phyloP scores from a whole-genome alignment of 2,797 vertebrate species.

The Sciaenops ocellatus region DNA sequence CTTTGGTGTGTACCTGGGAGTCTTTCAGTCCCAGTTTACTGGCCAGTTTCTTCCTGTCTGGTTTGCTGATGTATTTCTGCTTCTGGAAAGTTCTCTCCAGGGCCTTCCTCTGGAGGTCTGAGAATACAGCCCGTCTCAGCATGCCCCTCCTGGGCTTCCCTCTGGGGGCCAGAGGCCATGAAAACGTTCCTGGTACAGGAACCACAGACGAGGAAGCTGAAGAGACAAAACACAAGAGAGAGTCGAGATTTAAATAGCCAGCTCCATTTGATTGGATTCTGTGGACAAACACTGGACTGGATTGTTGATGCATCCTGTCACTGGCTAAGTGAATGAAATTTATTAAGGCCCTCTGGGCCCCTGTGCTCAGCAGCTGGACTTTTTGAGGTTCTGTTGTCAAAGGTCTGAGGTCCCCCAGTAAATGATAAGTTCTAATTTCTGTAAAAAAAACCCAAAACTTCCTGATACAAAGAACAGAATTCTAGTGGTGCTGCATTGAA shows the following conservation, averaged over 20 bases:
- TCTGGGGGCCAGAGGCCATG: conserved; percentile 92
- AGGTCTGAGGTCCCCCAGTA: too few relatives aligned
- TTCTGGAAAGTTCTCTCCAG: conserved; percentile 99
- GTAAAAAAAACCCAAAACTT: not conserved
- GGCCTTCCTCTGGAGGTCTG: conserved; percentile 95
- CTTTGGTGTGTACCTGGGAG: conserved; percentile 88
- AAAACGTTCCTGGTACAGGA: conserved; percentile 96
- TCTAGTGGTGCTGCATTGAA: not conserved
- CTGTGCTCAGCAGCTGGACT: not conserved
- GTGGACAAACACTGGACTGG: not conserved
- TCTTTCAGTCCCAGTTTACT: conserved; percentile 95
- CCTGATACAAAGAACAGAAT: not conserved
- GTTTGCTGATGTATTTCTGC: conserved; percentile 99
- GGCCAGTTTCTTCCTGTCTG: conserved; percentile 95
- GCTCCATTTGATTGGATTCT: not conserved
- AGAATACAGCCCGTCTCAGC: conserved; percentile 97
- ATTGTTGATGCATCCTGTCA: too few relatives aligned
- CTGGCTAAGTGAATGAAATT: too few relatives aligned
- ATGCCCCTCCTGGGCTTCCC: conserved; percentile 97
- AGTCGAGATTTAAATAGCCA: not conserved
- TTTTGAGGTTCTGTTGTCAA: not conserved
- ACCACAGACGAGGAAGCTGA: conserved; percentile 87
- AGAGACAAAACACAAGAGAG: conserved; percentile 2
- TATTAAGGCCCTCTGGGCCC: too few relatives aligned
- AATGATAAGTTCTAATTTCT: not conserved